phyloP scores from a whole-genome alignment of 1,140 invertebrate species.

The Cyrtorhinus lividipennis region DNA sequence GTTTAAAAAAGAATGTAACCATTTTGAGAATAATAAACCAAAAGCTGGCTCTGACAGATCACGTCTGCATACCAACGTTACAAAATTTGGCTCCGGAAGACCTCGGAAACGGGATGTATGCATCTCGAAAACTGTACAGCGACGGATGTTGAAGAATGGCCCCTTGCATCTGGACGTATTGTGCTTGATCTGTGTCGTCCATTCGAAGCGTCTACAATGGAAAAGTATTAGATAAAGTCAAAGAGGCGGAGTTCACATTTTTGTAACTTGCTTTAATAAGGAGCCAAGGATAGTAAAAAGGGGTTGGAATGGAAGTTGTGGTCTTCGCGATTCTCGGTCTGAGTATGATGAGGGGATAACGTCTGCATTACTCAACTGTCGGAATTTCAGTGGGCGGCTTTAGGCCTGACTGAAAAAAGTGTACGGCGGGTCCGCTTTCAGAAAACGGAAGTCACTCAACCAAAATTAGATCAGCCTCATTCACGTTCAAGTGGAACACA shows the following conservation, averaged over 20 bases:
- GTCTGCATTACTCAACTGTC: too few relatives aligned
- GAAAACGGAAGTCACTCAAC: too few relatives aligned
- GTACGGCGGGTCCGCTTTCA: too few relatives aligned
- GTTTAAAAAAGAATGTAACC: neutral
- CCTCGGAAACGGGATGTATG: slow-evolving; percentile 84
- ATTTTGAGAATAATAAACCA: neutral
- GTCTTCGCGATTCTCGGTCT: too few relatives aligned
- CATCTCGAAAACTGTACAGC: slow-evolving; percentile 46
- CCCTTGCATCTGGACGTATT: slow-evolving; percentile 29
- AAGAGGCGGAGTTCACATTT: neutral
- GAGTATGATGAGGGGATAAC: too few relatives aligned
- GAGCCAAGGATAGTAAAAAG: too few relatives aligned
- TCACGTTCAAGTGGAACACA: too few relatives aligned
- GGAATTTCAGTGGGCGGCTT: too few relatives aligned
- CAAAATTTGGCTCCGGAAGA: slow-evolving; percentile 89
- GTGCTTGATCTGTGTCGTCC: slow-evolving; percentile 32
- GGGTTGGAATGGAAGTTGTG: slow-evolving; percentile 1
- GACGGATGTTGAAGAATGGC: slow-evolving; percentile 22
- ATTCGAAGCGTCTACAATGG: slow-evolving; percentile 31
- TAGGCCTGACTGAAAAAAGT: too few relatives aligned
- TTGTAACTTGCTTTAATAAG: too few relatives aligned
- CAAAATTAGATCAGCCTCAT: too few relatives aligned
- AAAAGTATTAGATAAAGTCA: too few relatives aligned
- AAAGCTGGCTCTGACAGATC: neutral
- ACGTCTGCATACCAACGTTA: slow-evolving; percentile 43